These are phyloP conservation scores for Crocuta crocuta DNA, from an alignment of 2,113 vertebrate species.

Conservation along the genomic window DNA sequence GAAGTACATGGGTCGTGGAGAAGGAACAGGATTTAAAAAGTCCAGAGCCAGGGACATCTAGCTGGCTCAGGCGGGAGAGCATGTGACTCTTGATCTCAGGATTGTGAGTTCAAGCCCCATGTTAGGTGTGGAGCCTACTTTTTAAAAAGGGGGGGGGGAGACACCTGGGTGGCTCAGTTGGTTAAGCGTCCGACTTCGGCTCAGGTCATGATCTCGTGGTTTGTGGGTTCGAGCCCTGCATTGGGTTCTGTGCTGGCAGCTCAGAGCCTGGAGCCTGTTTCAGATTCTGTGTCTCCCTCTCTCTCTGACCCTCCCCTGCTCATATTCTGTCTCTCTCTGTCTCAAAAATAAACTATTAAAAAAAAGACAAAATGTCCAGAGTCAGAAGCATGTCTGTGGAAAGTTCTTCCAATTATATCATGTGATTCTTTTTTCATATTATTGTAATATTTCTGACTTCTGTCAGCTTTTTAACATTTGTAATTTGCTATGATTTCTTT, in stretches of 20 bases:
- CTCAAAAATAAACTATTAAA: too few species aligned
- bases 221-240: too few species aligned
- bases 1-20: background rate
- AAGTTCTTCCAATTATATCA: background rate
- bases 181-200: too few species aligned
- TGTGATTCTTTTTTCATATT: background rate
- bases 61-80: background rate
- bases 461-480: slow-evolving; percentile 11
- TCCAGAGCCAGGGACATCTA: background rate
- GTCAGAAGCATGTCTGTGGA: background rate
- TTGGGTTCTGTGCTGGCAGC: too few species aligned
- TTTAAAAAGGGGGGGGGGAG: too few species aligned
- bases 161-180: too few species aligned
- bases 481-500: background rate
- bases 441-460: background rate
- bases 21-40: background rate
- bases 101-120: background rate
- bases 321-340: too few species aligned
- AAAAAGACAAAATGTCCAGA: background rate
- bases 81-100: background rate
- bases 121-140: background rate
- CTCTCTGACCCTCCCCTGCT: too few species aligned
- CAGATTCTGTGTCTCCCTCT: too few species aligned
- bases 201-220: too few species aligned
- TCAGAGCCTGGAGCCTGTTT: too few species aligned